phyloP scores from a whole-genome alignment of 2,797 vertebrate genomes.

The Simalia tracyae region DNA sequence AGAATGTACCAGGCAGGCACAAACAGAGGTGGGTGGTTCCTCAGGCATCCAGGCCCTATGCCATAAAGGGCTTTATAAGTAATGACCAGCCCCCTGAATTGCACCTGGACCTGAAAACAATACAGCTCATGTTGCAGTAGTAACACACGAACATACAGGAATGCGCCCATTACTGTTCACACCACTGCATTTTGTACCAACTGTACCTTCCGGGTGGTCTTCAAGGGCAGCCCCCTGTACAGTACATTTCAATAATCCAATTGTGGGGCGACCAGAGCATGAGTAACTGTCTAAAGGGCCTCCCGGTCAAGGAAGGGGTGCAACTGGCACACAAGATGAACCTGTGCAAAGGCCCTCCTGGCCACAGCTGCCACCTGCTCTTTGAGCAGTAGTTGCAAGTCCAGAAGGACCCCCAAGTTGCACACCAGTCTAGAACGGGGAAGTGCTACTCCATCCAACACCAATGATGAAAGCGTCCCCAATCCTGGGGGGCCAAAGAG shows the following conservation, averaged over 20 bases:
- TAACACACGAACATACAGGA: neutral
- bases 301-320: neutral
- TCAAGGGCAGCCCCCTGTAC: neutral
- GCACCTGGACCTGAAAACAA: neutral
- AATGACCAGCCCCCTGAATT: neutral
- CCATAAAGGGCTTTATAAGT: neutral
- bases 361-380: neutral
- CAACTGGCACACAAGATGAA: neutral
- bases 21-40: neutral
- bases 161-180: neutral
- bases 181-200: neutral
- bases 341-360: neutral
- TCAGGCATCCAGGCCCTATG: neutral
- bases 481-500: neutral
- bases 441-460: neutral
- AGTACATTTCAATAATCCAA: neutral
- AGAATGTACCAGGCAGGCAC: neutral
- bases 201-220: neutral
- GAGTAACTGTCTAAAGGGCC: neutral
- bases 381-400: neutral
- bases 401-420: neutral
- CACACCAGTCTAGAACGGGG: neutral
- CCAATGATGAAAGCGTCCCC: neutral
- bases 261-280: neutral
- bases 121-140: neutral